Conservation (phyloP, 2,113 vertebrate genomes). For the Erpornis zantholeuca region DNA sequence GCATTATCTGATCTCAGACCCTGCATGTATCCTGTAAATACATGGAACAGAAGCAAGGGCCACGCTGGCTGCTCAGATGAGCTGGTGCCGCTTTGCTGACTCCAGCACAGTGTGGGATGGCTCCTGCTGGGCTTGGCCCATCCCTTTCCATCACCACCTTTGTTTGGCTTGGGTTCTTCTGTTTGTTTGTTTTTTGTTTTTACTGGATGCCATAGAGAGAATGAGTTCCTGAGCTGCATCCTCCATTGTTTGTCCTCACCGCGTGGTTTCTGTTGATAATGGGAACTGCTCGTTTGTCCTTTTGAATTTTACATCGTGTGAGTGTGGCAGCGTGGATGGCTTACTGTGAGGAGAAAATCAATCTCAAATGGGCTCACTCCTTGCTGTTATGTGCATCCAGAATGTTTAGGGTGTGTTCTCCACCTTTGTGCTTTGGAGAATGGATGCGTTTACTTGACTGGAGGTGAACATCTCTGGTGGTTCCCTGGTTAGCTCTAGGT, state of each 20-base stretch:
- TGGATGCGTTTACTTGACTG: accelerated
- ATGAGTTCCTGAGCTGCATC: background rate
- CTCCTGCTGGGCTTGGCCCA: background rate
- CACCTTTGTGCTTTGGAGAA: background rate
- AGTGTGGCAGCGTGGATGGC: background rate
- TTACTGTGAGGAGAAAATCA: background rate
- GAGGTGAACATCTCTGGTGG: background rate
- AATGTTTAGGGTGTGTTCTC: background rate
- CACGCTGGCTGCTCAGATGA: background rate
- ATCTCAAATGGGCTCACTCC: background rate
- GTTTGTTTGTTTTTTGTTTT: constrained; percentile 2
- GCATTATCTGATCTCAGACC: background rate
- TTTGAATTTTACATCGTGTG: background rate
- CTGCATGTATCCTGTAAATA: background rate
- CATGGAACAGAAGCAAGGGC: background rate
- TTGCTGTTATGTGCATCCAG: background rate
- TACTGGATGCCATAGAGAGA: background rate
- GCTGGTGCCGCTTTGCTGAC: background rate
- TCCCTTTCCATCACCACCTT: background rate
- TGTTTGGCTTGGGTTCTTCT: background rate
- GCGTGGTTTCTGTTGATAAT: background rate
- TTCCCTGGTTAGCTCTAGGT: background rate
- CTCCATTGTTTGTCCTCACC: background rate
- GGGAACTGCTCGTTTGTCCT: background rate
- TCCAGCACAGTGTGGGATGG: background rate